Conservation (phyloP, 2,797 vertebrate genomes). For the Notamacropus eugenii region DNA sequence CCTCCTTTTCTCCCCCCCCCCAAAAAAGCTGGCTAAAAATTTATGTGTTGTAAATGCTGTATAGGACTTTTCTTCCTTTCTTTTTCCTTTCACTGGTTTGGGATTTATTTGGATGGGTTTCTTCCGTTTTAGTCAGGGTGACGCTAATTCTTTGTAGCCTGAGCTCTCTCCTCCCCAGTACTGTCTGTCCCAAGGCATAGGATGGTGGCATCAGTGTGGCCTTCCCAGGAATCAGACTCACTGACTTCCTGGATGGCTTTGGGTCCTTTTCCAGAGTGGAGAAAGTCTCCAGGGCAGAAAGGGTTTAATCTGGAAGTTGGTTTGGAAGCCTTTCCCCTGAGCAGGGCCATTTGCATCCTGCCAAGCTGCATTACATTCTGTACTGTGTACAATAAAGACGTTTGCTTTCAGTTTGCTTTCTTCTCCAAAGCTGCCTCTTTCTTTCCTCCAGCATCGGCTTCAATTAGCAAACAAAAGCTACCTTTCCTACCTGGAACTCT, state of each 20-base stretch:
- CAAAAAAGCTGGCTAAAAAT: conserved; percentile 76
- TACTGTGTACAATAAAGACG: conserved; percentile 98
- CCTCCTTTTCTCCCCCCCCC: background rate
- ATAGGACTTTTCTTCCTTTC: conserved; percentile 83
- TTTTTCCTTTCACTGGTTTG: conserved; percentile 82
- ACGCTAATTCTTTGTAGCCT: conserved; percentile 76
- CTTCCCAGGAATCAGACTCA: conserved; percentile 68
- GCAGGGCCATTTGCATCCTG: conserved; percentile 86
- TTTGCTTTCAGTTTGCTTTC: conserved; percentile 85
- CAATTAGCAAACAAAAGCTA: conserved; percentile 5
- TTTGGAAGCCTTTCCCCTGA: conserved; percentile 81
- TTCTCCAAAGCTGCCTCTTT: conserved; percentile 67
- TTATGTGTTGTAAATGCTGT: conserved; percentile 89
- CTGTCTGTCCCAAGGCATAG: conserved; percentile 24
- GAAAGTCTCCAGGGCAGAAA: conserved; percentile 82
- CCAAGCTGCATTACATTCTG: conserved; percentile 95
- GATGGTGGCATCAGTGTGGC: conserved; percentile 45
- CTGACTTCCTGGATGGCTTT: conserved; percentile 61
- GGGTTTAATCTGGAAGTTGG: conserved; percentile 85
- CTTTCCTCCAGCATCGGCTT: conserved; percentile 46
- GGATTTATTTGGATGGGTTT: conserved; percentile 70
- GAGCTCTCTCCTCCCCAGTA: conserved; percentile 59
- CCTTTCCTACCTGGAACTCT: background rate
- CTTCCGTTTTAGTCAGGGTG: conserved; percentile 77
- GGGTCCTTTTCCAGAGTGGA: conserved; percentile 76